These are phyloP conservation scores for Cathartes aura DNA, from an alignment of 2,113 vertebrate genomes.

Conservation along the genomic window DNA sequence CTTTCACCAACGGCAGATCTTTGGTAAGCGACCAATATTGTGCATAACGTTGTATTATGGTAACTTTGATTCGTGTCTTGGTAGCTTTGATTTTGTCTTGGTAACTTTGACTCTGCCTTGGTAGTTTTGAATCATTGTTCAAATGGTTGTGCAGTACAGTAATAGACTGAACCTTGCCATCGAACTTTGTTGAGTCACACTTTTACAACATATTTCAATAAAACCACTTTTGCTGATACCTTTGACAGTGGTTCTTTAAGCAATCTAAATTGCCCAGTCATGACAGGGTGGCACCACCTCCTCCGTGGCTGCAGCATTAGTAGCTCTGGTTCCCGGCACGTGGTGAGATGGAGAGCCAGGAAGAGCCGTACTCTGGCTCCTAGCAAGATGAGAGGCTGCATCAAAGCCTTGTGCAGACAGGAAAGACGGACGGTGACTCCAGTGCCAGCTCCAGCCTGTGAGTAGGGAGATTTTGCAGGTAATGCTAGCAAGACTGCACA, in stretches of 20 bases:
- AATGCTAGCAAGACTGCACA: background rate
- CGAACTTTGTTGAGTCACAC: accelerated
- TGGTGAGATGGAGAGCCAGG: background rate
- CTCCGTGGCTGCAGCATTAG: background rate
- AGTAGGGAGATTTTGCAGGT: background rate
- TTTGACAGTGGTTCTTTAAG: background rate
- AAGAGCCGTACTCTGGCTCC: background rate
- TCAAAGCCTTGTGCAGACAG: background rate
- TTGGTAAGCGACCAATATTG: accelerated
- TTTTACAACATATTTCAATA: background rate
- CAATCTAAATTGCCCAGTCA: accelerated
- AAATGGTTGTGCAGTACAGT: background rate
- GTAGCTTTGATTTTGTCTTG: background rate
- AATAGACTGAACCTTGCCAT: background rate
- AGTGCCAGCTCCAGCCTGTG: background rate
- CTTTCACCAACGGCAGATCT: background rate
- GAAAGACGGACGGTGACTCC: background rate
- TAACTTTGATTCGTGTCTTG: background rate
- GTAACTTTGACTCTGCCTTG: background rate
- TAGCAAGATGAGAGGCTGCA: background rate
- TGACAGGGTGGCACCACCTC: accelerated
- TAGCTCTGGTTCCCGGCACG: background rate
- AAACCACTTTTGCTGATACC: background rate
- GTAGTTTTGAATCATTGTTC: background rate
- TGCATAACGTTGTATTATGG: background rate